Evolutionary conservation across 2,113 vertebrate genomes (phyloP).

Genomic region (Gallinago undulata): DNA sequence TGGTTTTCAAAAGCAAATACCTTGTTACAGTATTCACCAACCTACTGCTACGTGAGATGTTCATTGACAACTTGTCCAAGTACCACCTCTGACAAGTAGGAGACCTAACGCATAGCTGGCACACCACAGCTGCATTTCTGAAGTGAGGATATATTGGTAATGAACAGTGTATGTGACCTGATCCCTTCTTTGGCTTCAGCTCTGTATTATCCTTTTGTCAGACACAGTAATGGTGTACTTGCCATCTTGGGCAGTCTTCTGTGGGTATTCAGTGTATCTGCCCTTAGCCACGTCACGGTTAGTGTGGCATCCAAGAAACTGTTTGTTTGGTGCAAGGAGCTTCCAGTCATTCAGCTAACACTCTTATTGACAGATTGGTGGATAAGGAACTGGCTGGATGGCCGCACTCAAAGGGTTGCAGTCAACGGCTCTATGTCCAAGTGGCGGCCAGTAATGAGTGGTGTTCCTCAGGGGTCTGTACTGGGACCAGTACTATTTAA

Average conservation of each 20-base stretch:
- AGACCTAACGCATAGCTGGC: not conserved
- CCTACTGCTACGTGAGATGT: not conserved
- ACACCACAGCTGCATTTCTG: not conserved
- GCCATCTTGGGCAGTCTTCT: not conserved
- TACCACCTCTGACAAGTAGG: not conserved
- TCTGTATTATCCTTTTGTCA: not conserved
- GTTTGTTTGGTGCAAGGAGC: not conserved
- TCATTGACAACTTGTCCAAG: not conserved
- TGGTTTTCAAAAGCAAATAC: not conserved
- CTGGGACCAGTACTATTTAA: too few relatives aligned
- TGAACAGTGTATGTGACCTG: rapidly evolving
- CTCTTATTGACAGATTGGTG: not conserved
- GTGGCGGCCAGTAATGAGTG: too few relatives aligned
- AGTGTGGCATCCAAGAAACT: not conserved
- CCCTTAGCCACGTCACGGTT: not conserved
- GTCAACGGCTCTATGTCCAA: too few relatives aligned
- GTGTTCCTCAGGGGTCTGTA: too few relatives aligned
- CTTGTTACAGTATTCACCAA: not conserved
- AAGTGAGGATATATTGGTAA: not conserved
- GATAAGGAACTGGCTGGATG: too few relatives aligned
- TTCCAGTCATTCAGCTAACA: not conserved
- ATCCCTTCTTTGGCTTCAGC: not conserved
- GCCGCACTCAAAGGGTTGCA: too few relatives aligned
- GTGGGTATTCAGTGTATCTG: not conserved
- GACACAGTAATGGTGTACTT: not conserved